phyloP scores from a whole-genome alignment of 2,888 invertebrate species.

The Aleiodes testaceus region DNA sequence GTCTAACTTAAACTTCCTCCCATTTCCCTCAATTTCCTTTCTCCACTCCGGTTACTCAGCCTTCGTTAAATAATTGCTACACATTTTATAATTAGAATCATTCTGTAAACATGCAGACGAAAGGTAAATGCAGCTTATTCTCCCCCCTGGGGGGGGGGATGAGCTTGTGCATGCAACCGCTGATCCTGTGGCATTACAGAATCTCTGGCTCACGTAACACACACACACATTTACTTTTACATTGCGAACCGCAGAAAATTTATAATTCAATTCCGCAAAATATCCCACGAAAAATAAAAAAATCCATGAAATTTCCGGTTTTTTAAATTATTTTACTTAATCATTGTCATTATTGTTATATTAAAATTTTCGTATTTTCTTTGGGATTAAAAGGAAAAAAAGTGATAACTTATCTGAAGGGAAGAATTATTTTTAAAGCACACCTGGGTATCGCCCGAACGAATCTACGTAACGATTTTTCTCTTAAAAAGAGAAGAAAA shows the following conservation, averaged over 20 bases:
- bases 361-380: too few relatives aligned
- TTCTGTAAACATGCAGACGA: conserved; percentile 46
- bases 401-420: neutral
- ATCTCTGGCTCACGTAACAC: conserved; percentile 22
- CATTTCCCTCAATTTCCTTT: too few relatives aligned
- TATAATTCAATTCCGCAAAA: conserved; percentile 61
- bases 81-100: conserved; percentile 57
- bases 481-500: neutral
- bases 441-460: neutral
- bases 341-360: too few relatives aligned
- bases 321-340: too few relatives aligned
- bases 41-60: too few relatives aligned
- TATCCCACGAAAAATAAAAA: conserved; percentile 1
- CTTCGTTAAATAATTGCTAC: conserved; percentile 52
- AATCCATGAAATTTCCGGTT: too few relatives aligned
- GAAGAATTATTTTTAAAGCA: neutral
- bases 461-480: conserved; percentile 14
- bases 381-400: neutral
- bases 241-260: conserved; percentile 49
- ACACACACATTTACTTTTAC: conserved; percentile 11
- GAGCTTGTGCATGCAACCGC: conserved; percentile 49
- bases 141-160: conserved; percentile 34
- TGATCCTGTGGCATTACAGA: conserved; percentile 18
- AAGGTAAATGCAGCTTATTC: conserved; percentile 46
- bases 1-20: too few relatives aligned